Conservation (phyloP, 2,888 invertebrate species). For the Endotricha flammealis region DNA sequence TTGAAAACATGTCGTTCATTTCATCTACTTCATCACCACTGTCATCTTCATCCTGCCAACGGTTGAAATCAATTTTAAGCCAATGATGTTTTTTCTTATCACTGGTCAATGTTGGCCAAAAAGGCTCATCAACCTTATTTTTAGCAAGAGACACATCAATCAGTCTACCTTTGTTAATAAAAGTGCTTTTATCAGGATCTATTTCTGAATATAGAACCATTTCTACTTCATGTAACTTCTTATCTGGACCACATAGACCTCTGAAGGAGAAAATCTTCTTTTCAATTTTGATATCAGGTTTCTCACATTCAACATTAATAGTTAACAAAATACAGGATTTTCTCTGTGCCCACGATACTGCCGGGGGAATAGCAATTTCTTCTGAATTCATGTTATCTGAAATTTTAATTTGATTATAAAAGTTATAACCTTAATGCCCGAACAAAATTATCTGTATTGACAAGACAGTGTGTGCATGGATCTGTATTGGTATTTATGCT, state of each 20-base stretch:
- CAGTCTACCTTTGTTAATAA: conserved; percentile 83
- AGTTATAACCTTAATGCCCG: conserved; percentile 82
- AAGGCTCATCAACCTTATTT: conserved; percentile 82
- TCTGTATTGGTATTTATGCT: too few species aligned
- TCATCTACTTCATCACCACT: conserved; percentile 84
- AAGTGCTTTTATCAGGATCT: conserved; percentile 86
- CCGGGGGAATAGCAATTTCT: conserved; percentile 72
- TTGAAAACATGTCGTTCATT: conserved; percentile 55
- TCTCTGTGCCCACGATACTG: conserved; percentile 96
- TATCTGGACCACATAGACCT: conserved; percentile 90
- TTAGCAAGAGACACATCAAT: conserved; percentile 85
- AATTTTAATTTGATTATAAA: conserved; percentile 82
- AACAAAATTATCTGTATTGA: conserved; percentile 61
- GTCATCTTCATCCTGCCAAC: conserved; percentile 98
- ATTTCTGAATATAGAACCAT: conserved; percentile 91
- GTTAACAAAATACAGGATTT: conserved; percentile 88
- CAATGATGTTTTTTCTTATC: conserved; percentile 94
- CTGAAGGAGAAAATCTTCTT: conserved; percentile 85
- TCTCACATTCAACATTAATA: conserved; percentile 91
- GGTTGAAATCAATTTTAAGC: conserved; percentile 97
- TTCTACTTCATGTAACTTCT: conserved; percentile 90
- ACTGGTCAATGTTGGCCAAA: conserved; percentile 92
- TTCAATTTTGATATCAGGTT: conserved; percentile 85
- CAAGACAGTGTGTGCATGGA: too few species aligned
- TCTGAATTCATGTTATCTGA: conserved; percentile 38